Evolutionary conservation across 2,888 invertebrate species (phyloP).

Genomic region (Drosophila tanythrix): DNA sequence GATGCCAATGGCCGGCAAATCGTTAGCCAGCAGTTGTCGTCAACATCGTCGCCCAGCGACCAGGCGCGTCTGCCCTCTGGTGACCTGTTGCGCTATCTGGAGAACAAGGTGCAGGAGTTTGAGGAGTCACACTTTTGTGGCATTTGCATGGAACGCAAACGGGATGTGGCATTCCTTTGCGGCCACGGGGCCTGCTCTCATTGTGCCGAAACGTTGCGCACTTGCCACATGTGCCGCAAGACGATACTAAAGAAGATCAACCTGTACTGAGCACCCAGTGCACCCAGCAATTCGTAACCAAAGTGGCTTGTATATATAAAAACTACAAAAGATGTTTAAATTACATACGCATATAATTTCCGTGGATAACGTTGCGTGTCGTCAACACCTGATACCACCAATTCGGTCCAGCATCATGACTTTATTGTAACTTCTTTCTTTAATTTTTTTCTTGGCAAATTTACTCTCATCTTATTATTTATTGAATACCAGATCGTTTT

Average conservation of each 20-base stretch:
- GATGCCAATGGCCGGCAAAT: slow-evolving; percentile 86
- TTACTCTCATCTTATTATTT: slow-evolving; percentile 58
- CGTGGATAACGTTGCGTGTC: slow-evolving; percentile 20
- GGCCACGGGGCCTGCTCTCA: slow-evolving; percentile 94
- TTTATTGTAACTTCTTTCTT: slow-evolving; percentile 5
- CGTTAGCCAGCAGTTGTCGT: slow-evolving; percentile 42
- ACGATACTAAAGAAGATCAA: slow-evolving; percentile 85
- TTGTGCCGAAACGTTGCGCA: slow-evolving; percentile 92
- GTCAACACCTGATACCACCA: slow-evolving; percentile 18
- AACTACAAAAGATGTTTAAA: slow-evolving; percentile 44
- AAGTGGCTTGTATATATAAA: slow-evolving; percentile 79
- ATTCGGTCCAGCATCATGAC: slow-evolving; percentile 14
- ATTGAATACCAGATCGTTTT: slow-evolving; percentile 55
- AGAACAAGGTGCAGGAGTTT: slow-evolving; percentile 92
- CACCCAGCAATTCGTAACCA: slow-evolving; percentile 63
- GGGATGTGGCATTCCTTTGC: slow-evolving; percentile 94
- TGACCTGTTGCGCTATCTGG: slow-evolving; percentile 88
- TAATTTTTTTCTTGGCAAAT: slow-evolving; percentile 2
- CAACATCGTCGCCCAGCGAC: slow-evolving; percentile 83
- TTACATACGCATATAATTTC: slow-evolving; percentile 21
- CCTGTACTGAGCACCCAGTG: slow-evolving; percentile 78
- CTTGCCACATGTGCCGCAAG: slow-evolving; percentile 91
- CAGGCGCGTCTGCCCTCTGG: slow-evolving; percentile 87
- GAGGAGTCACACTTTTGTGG: slow-evolving; percentile 94
- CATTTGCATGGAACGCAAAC: slow-evolving; percentile 94